Base-by-base conservation (phyloP, 2,797 vertebrate genomes). In the Enoplosus armatus region DNA sequence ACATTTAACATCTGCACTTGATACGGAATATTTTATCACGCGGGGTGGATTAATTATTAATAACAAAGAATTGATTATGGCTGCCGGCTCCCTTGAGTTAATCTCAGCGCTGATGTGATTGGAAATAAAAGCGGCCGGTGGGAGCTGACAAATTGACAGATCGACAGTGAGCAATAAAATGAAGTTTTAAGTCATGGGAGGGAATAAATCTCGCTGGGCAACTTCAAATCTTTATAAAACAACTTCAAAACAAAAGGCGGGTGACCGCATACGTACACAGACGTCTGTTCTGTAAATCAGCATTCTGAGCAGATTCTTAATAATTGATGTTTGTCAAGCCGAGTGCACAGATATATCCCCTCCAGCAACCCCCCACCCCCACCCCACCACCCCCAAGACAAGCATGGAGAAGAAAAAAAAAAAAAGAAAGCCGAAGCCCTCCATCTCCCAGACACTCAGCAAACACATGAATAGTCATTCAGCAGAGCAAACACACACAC, bases 21-120 rank as follows among this genome's bases (percentile, higher is more conserved):
- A 90, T 82, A 89, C 67, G 8, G 91, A 94, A 94, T 92, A 89
- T 89, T 92, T 90, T 39, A 91, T 83, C 72, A 56, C 5, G 10
- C 8, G 8, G 37, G 60, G 35, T 6, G 8, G 75, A 85, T 93
- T 85, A 87, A 93, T 93, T 87, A 93, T 94, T 90, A 84, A 94
- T 88, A 90, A 92, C 75, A 90, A 76, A 76, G 90, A 92, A 91
- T 89, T 85, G 88, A 93, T 91, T 86, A 92, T 74, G 70, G 82
- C 86, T 88, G 70, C 82, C 20, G 82, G 78, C 79, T 89, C 87
- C 82, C 84, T 65, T 3, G 76, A 87, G 89, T 75, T 89, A 55
- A 89, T 85, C 87, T 82, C 62, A 68, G 73, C 63, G 39, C 75
- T 70, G 81, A 88, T 87, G 87, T 82, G 86, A 90, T 90, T 85